Evolutionary conservation across 2,888 invertebrate genomes (phyloP).

Genomic region (Podotricha telesiphe): DNA sequence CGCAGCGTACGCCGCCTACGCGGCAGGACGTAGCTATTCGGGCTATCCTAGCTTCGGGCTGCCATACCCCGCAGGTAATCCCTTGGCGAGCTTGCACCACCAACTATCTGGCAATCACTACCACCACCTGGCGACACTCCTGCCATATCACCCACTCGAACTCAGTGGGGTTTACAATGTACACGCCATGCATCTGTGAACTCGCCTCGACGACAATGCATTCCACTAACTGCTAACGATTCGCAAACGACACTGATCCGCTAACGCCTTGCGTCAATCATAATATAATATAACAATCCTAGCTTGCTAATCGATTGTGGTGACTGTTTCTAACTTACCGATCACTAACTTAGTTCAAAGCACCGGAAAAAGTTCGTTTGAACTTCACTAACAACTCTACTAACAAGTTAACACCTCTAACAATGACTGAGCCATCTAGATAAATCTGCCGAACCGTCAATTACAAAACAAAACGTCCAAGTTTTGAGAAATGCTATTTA

Average conservation of each 20-base stretch:
- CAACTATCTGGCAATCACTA: conserved; percentile 85
- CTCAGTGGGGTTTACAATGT: conserved; percentile 87
- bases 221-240: conserved; percentile 77
- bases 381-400: conserved; percentile 79
- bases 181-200: conserved; percentile 92
- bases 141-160: conserved; percentile 87
- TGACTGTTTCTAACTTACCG: conserved; percentile 73
- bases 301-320: conserved; percentile 68
- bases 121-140: conserved; percentile 85
- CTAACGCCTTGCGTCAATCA: conserved; percentile 64
- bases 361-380: conserved; percentile 75
- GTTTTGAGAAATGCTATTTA: conserved; percentile 76
- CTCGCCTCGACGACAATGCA: conserved; percentile 81
- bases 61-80: conserved; percentile 98
- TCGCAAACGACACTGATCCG: conserved; percentile 64
- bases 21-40: conserved; percentile 98
- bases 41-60: conserved; percentile 99
- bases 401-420: conserved; percentile 79
- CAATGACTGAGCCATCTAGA: conserved; percentile 82
- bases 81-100: conserved; percentile 91
- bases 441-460: conserved; percentile 76
- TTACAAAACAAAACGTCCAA: conserved; percentile 79
- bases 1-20: conserved; percentile 97
- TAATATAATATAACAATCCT: conserved; percentile 62
- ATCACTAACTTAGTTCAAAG: conserved; percentile 70